Evolutionary conservation across 64 coral and sea anemone genomes (phyloP).

Genomic region (Actinia tenebrosa): DNA sequence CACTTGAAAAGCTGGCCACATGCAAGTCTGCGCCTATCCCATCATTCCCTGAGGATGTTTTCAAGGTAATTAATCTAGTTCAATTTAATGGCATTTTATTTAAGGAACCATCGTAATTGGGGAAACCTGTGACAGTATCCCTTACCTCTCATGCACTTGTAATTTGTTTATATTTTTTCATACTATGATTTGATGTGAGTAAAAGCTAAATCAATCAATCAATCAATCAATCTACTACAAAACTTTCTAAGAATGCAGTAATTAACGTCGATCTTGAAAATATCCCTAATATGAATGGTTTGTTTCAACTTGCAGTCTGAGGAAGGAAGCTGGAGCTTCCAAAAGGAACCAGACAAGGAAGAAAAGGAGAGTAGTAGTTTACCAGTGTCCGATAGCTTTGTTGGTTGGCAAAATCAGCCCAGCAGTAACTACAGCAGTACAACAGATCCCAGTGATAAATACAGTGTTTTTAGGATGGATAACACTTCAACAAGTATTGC

Average conservation of each 20-base stretch:
- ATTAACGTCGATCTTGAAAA: background rate
- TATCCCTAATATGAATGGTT: background rate
- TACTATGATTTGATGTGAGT: too few relatives aligned
- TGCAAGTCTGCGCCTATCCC: constrained; percentile 88
- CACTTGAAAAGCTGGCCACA: constrained; percentile 83
- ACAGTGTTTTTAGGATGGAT: constrained; percentile 28
- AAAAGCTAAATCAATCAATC: too few relatives aligned
- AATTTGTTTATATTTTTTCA: too few relatives aligned
- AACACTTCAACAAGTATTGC: background rate
- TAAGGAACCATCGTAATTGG: too few relatives aligned
- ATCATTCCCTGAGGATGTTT: constrained; percentile 78
- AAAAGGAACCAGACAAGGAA: constrained; percentile 11
- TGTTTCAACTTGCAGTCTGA: constrained; percentile 27
- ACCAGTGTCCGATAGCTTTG: background rate
- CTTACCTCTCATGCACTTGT: too few relatives aligned
- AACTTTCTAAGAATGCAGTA: background rate
- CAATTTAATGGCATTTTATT: too few relatives aligned
- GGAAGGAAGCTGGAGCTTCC: constrained; percentile 69
- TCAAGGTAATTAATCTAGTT: constrained; percentile 76
- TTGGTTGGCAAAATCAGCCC: background rate
- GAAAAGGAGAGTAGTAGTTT: background rate
- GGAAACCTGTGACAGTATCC: too few relatives aligned
- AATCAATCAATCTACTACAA: too few relatives aligned
- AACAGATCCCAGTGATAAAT: constrained; percentile 67
- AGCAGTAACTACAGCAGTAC: constrained; percentile 27